Evolutionary conservation across 2,113 vertebrate species (phyloP).

Genomic region (Acanthochromis polyacanthus): DNA sequence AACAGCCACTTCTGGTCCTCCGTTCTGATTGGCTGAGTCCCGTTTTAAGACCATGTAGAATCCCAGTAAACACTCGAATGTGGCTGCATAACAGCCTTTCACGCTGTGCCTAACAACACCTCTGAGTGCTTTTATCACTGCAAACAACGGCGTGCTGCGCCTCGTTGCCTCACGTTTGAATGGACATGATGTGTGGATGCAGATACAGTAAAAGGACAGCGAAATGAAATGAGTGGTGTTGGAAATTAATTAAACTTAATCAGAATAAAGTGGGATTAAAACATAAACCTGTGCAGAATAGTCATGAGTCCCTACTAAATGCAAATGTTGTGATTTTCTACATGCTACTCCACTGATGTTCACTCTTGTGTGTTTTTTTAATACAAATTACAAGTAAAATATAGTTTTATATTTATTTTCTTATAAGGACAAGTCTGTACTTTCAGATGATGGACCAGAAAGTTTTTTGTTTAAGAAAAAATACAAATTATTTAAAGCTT

Average conservation of each 20-base stretch:
- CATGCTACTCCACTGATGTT: not conserved
- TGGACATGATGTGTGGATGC: constrained; percentile 24
- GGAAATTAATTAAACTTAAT: not conserved
- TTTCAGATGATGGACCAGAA: too few relatives aligned
- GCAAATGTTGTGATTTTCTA: too few relatives aligned
- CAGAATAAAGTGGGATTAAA: not conserved
- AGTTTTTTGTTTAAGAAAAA: too few relatives aligned
- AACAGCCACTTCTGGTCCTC: not conserved
- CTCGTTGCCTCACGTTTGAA: constrained; percentile 22
- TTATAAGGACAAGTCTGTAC: too few relatives aligned
- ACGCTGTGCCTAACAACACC: constrained; percentile 16
- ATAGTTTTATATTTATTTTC: too few relatives aligned
- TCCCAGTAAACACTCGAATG: constrained; percentile 14
- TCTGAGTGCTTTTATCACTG: constrained; percentile 20
- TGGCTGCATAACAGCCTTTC: constrained; percentile 12
- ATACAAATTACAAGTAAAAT: too few relatives aligned
- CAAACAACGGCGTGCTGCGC: not conserved
- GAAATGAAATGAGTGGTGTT: not conserved
- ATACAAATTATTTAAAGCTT: too few relatives aligned
- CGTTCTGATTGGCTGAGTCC: constrained; percentile 9
- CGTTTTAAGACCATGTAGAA: constrained; percentile 23
- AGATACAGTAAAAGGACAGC: constrained; percentile 8
- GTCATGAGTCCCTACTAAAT: not conserved
- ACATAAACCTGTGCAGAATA: not conserved
- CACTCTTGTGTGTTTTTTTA: too few relatives aligned